These are phyloP conservation scores for Drosophila melanosoma DNA, from an alignment of 2,888 invertebrate species.

Conservation along the genomic window DNA sequence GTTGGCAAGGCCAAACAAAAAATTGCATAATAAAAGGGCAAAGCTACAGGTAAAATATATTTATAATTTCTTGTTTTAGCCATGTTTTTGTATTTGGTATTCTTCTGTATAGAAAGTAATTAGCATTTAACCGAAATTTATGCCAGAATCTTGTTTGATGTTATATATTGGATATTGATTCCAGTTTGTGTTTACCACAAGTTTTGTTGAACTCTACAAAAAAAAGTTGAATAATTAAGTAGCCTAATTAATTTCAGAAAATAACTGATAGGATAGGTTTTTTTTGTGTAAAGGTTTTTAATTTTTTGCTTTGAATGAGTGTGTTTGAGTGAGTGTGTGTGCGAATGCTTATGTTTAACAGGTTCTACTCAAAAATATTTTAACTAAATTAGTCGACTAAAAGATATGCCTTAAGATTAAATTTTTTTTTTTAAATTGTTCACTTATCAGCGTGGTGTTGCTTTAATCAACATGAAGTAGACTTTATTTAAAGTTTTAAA, in stretches of 20 bases:
- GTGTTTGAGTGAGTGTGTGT: constrained; percentile 31
- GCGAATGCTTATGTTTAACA: constrained; percentile 15
- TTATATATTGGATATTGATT: constrained; percentile 5
- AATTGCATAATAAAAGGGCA: neutral
- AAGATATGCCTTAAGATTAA: neutral
- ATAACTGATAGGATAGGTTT: constrained; percentile 9
- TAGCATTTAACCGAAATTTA: constrained; percentile 25
- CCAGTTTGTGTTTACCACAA: constrained; percentile 29
- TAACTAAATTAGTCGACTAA: constrained; percentile 25
- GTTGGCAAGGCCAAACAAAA: constrained; percentile 18
- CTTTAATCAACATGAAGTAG: neutral
- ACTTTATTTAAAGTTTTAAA: neutral
- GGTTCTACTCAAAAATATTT: constrained; percentile 31
- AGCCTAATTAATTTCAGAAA: constrained; percentile 3
- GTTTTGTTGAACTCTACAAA: constrained; percentile 38
- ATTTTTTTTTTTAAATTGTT: neutral
- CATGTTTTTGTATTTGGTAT: neutral
- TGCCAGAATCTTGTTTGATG: constrained; percentile 38
- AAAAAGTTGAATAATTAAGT: constrained; percentile 24
- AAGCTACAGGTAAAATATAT: neutral
- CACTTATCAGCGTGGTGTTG: neutral
- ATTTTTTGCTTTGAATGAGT: constrained; percentile 25
- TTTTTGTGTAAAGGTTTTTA: constrained; percentile 15
- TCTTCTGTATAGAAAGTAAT: constrained; percentile 31
- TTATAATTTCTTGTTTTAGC: neutral